Conservation (phyloP, 1,140 invertebrate species). For the Lutraria rhynchaena region DNA sequence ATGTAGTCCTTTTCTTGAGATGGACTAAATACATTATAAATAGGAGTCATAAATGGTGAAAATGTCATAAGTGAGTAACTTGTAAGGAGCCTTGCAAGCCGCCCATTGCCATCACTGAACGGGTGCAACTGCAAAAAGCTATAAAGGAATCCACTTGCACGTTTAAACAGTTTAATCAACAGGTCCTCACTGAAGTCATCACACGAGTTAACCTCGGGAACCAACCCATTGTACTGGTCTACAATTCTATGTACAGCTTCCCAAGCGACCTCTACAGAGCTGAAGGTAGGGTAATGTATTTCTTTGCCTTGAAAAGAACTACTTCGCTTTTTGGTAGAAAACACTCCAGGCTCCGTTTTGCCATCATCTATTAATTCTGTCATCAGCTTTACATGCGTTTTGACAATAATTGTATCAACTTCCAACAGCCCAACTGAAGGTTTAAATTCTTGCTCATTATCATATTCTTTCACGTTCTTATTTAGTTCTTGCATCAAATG, state of each 20-base stretch:
- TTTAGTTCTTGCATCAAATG: slow-evolving; percentile 4
- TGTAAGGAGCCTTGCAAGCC: slow-evolving; percentile 12
- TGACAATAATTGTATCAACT: background rate
- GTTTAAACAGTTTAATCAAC: slow-evolving; percentile 14
- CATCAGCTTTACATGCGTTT: slow-evolving; percentile 20
- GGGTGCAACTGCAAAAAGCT: slow-evolving; percentile 14
- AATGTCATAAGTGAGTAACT: slow-evolving; percentile 19
- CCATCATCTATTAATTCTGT: background rate
- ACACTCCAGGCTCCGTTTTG: background rate
- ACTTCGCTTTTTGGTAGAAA: background rate
- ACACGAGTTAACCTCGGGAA: background rate
- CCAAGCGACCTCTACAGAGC: background rate
- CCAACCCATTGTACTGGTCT: slow-evolving; percentile 16
- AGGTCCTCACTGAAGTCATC: background rate
- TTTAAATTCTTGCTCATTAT: background rate
- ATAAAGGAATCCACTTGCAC: slow-evolving; percentile 20
- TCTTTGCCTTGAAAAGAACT: background rate
- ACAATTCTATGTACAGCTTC: slow-evolving; percentile 10
- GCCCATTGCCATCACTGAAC: slow-evolving; percentile 39
- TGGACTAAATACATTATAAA: slow-evolving; percentile 35
- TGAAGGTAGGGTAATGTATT: slow-evolving; percentile 5
- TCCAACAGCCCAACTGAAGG: slow-evolving; percentile 6
- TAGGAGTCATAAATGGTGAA: slow-evolving; percentile 36
- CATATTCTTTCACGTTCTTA: background rate
- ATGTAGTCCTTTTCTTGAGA: slow-evolving; percentile 7